Evolutionary conservation across 2,113 vertebrate genomes (phyloP), one percentile per base, ranked within the genome.

Genomic region (Conger conger): DNA sequence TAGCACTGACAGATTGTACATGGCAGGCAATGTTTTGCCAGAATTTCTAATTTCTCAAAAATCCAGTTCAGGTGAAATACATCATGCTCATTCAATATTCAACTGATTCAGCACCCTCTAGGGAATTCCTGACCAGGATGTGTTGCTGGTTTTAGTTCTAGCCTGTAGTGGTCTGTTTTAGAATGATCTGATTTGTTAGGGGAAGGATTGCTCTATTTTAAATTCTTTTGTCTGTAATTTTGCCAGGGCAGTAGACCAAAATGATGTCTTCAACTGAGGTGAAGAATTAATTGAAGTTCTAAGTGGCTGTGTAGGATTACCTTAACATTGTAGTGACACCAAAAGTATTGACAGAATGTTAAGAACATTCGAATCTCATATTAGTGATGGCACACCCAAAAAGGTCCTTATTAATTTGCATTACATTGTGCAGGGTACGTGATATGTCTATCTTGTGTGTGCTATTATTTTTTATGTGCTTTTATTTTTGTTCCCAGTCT

Each of bases 61-160:
- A 73, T n/a, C n/a, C 68, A 37, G 78, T 84, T 54, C 83, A 33
- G 68, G 68, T 73, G 83, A 84, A 84, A 54, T 73, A 73, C n/a
- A 73, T 78, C 42, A 36, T 17, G n/a, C 27, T 27, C n/a, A 33
- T 23, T 33, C n/a, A 73, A 13, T n/a, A 11, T 33, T 27, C 15
- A 17, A 23, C 76, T 36, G 20, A 15, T 50, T 83, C 63, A 8
- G 40, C 23, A 53, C 42, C 40, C 18, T 16, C n/a, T 30, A 42
- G 82, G 42, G 45, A 79, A 38, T 84, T 78, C 76, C 83, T 76
- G 13, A 33, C 33, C n/a, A 17, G 27, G 30, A 17, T 35, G 30
- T 6, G 53, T 23, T 27, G 33, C 45, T 30, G 68, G 40, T 35
- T 20, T 50, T 38, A 77, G 33, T 50, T 57, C 76, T 50, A 9